A percentile compares a stretch with the other conserved stretches of the same genome.
These are phyloP conservation scores for Spermophilus dauricus DNA, from an alignment of 2,113 vertebrate genomes.

Conservation along the genomic window DNA sequence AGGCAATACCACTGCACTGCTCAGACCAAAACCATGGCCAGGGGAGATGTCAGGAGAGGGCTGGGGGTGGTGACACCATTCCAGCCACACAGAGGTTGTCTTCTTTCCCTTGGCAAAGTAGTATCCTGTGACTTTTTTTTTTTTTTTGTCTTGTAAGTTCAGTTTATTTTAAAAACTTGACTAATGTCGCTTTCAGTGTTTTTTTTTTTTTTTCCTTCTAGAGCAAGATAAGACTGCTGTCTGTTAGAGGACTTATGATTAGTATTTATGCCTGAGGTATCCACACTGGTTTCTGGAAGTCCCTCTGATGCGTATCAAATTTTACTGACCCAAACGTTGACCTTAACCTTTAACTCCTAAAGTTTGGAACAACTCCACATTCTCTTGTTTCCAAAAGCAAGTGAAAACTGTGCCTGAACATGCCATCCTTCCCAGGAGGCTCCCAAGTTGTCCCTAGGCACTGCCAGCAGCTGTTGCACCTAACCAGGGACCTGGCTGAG, in stretches of 20 bases:
- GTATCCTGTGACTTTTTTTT: not conserved
- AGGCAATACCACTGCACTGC: too few species aligned
- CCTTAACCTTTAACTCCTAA: conserved; percentile 45
- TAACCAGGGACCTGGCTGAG: not conserved
- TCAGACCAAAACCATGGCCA: fast-evolving
- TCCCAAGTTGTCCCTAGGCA: not conserved
- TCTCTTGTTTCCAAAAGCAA: conserved; percentile 37
- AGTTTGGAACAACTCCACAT: not conserved
- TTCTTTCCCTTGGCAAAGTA: not conserved
- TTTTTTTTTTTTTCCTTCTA: not conserved
- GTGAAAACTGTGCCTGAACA: fast-evolving
- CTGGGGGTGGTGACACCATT: fast-evolving
- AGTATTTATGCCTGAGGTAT: not conserved
- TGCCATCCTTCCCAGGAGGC: not conserved
- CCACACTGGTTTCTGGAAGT: not conserved
- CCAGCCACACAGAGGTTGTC: not conserved
- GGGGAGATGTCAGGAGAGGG: not conserved
- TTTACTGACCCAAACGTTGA: not conserved
- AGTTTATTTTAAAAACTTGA: not conserved
- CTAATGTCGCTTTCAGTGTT: not conserved
- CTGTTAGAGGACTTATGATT: not conserved
- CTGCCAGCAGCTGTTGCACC: not conserved
- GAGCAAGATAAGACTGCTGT: not conserved
- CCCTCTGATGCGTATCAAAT: not conserved
- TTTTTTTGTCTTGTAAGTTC: not conserved